These are phyloP conservation scores for Catharus bicknelli DNA, from an alignment of 2,113 vertebrate species.

Conservation along the genomic window DNA sequence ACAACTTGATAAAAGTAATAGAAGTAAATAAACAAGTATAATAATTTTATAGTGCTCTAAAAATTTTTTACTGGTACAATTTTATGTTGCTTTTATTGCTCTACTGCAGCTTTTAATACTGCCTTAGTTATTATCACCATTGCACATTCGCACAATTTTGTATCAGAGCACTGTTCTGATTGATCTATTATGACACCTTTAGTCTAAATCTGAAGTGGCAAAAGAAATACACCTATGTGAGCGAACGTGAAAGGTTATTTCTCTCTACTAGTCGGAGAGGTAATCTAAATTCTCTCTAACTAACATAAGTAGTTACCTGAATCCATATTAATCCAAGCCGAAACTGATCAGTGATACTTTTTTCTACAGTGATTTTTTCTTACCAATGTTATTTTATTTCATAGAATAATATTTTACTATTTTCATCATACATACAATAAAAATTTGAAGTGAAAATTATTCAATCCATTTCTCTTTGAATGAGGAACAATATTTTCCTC, in stretches of 20 bases:
- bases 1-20: neutral
- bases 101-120: neutral
- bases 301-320: neutral
- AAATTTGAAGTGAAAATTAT: neutral
- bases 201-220: neutral
- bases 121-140: neutral
- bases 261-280: neutral
- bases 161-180: neutral
- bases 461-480: neutral
- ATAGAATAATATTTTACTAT: neutral
- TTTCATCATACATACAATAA: neutral
- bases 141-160: neutral
- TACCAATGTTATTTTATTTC: neutral
- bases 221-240: neutral
- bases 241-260: neutral
- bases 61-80: neutral
- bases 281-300: neutral
- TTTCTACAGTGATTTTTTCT: neutral
- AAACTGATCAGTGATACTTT: neutral
- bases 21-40: neutral
- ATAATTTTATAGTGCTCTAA: neutral
- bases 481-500: neutral
- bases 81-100: neutral
- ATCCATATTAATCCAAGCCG: neutral
- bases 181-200: neutral